phyloP scores from a whole-genome alignment of 1,140 invertebrate genomes.

The Drosophila sucinea region DNA sequence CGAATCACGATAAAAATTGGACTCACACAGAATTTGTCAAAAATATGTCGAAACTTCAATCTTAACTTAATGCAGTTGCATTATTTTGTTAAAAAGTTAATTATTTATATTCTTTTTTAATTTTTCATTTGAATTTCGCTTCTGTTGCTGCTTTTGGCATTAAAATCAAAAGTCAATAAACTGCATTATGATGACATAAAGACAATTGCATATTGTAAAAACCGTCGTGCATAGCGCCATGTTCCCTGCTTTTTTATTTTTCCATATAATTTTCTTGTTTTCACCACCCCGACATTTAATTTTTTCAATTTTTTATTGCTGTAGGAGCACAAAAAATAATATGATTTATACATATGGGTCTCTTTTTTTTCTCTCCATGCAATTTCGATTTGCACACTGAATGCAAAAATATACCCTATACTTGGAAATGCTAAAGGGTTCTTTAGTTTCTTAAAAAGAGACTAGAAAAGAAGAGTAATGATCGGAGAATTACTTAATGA shows the following conservation, averaged over 20 bases:
- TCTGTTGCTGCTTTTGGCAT: constrained; percentile 23
- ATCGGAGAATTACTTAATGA: no score
- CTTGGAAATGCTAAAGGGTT: no score
- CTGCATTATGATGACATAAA: constrained; percentile 4
- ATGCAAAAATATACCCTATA: not conserved
- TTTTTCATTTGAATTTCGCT: constrained; percentile 43
- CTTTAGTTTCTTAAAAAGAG: no score
- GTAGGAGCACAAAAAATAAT: constrained; percentile 58
- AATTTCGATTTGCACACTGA: not conserved
- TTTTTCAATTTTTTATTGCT: constrained; percentile 55
- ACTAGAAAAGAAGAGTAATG: no score
- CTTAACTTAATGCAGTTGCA: no score
- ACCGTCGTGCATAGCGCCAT: constrained; percentile 43
- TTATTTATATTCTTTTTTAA: constrained; percentile 28
- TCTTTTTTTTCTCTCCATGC: not conserved
- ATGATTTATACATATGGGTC: constrained; percentile 23
- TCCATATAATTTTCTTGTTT: not conserved
- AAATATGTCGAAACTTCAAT: no score
- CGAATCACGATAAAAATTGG: no score
- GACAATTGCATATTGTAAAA: not conserved
- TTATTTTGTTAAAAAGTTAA: not conserved
- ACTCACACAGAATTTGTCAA: no score
- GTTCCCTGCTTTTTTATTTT: not conserved
- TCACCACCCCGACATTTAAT: constrained; percentile 3
- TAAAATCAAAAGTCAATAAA: constrained; percentile 63